These are phyloP conservation scores for Polypedilum pembai DNA, from an alignment of 1,140 invertebrate genomes.

Conservation along the genomic window DNA sequence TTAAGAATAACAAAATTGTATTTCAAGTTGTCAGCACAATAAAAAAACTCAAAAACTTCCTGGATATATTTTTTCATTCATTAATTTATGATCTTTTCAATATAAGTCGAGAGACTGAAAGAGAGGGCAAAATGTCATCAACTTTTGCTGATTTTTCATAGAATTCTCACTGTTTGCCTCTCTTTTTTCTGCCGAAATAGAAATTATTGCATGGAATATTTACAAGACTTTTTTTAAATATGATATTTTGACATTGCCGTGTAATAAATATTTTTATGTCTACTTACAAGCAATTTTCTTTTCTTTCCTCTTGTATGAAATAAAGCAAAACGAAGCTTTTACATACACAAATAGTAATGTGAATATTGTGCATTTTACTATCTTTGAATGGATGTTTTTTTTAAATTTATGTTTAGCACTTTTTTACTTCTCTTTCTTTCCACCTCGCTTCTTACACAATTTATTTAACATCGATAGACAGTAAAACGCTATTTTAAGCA, in stretches of 20 bases:
- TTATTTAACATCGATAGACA: neutral
- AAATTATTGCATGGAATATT: neutral
- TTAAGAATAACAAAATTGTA: neutral
- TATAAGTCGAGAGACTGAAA: neutral
- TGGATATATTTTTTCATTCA: neutral
- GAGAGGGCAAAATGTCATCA: neutral
- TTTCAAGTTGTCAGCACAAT: neutral
- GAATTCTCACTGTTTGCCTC: too few species aligned
- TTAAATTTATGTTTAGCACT: constrained; percentile 19
- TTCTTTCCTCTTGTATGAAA: neutral
- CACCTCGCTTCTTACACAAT: constrained; percentile 6
- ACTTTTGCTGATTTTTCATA: neutral
- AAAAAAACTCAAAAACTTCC: neutral
- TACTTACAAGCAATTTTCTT: neutral
- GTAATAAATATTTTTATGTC: constrained; percentile 19
- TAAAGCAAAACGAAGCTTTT: neutral
- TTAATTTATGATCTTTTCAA: constrained; percentile 4
- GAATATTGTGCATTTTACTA: constrained; percentile 4
- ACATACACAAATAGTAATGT: neutral
- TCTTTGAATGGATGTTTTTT: neutral
- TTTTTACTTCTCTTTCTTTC: neutral
- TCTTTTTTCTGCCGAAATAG: neutral
- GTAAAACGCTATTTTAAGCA: too few species aligned
- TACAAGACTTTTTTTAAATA: neutral
- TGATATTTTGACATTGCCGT: constrained; percentile 17